Conservation (phyloP, 2,797 vertebrate genomes). For the Rhinichthys osculus region DNA sequence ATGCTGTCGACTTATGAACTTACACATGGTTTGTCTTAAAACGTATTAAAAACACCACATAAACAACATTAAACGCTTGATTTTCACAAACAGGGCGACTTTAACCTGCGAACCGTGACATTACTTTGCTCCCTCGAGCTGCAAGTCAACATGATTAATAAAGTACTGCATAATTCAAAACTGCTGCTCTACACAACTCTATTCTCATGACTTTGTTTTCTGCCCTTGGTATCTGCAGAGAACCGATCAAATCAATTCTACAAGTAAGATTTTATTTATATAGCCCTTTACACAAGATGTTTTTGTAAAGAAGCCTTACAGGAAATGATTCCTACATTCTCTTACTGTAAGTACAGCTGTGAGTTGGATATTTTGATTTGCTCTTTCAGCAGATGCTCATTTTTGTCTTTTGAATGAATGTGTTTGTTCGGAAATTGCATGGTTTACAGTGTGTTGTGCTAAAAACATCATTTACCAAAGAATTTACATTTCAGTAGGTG, state of each 20-base stretch:
- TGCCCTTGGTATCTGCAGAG: conserved; percentile 56
- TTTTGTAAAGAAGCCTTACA: not conserved
- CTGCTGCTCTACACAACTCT: conserved; percentile 36
- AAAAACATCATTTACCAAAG: not conserved
- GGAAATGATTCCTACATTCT: not conserved
- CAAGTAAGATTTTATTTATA: not conserved
- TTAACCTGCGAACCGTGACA: not conserved
- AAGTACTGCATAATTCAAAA: conserved; percentile 7
- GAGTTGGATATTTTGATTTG: not conserved
- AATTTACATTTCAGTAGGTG: not conserved
- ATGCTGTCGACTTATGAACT: too few species aligned
- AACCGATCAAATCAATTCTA: not conserved
- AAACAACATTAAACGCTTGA: too few species aligned
- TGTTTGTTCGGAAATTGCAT: not conserved
- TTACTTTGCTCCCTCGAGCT: conserved; percentile 48
- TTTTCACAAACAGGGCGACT: too few species aligned
- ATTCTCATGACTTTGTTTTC: conserved; percentile 22
- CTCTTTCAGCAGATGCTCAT: not conserved
- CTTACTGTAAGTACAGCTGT: not conserved
- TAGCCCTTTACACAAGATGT: not conserved
- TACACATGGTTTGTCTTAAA: too few species aligned
- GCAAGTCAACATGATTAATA: not conserved
- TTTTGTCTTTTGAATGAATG: not conserved
- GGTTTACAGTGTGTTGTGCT: not conserved
- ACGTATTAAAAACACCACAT: too few species aligned